Base-by-base conservation (phyloP, 2,797 vertebrate species). In the Gymnothorax reevesii region DNA sequence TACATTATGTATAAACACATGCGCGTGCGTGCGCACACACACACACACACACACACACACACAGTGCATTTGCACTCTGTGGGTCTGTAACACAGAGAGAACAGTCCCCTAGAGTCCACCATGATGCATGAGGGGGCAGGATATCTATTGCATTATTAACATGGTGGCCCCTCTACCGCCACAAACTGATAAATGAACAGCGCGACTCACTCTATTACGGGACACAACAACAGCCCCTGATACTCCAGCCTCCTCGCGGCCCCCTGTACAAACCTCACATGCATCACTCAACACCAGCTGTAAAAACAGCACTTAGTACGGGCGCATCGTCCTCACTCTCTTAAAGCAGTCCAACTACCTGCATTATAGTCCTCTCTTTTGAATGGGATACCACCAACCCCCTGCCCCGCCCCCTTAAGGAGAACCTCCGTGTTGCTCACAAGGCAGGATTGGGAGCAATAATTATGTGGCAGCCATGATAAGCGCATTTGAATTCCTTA, bases 131-230 rank as follows among this genome's bases (percentile, higher is more conserved):
- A 42, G 71, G 33, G 33, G 57, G 52, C 73, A 57, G 71, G 57
- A 85, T 85, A 75, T 85, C 69, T 79, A 60, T 85, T 84, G 73
- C 66, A 84, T 73, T 84, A 84, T 84, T 84, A 73, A 84, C 62
- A 85, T 57, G 49, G 71, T 13, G 55, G 55, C 71, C 69, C 33
- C 66, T n/a, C 66, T 79, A n/a, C 62, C 12, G 62, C 49, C 60
- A 69, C 52, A 64, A 66, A 64, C 49, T 84, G 84, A 84, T 84
- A 27, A 55, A 84, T 84, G 84, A 42, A 84, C 42, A 64, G 25
- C 7, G 54, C 49, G 49, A 71, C 33, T 10, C 64, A 52, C 54
- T 66, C 62, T 84, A 33, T 71, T 15, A 62, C 71, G 54, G 84
- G 55, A 71, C 15, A 66, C 84, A 55, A 71, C 20, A 84, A 73